Evolutionary conservation across 2,797 vertebrate genomes (phyloP).

Genomic region (Chloroceryle amazona): DNA sequence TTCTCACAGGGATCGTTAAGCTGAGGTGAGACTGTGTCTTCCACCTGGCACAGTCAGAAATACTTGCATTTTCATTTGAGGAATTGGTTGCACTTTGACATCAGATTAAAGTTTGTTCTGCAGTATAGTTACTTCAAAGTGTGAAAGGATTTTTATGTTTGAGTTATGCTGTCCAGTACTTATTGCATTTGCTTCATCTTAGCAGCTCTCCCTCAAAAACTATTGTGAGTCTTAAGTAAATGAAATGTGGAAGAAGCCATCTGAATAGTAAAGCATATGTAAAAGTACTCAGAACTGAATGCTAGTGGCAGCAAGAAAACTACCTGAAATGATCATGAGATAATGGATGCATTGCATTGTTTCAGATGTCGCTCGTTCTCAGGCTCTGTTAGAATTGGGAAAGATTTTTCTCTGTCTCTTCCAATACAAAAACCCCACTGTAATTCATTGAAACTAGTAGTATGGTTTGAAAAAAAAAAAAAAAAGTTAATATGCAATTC

Average conservation of each 20-base stretch:
- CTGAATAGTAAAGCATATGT: neutral
- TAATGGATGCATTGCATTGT: neutral
- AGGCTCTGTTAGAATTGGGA: neutral
- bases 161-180: neutral
- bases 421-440: neutral
- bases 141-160: neutral
- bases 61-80: neutral
- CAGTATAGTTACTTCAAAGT: neutral
- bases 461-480: neutral
- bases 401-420: neutral
- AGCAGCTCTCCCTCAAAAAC: neutral
- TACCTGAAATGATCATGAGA: neutral
- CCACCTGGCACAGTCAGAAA: neutral
- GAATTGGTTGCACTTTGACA: neutral
- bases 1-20: neutral
- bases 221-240: neutral
- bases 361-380: neutral
- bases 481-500: neutral
- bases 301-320: neutral
- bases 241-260: neutral
- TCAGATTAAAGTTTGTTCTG: neutral
- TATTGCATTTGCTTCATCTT: neutral
- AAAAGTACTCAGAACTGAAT: neutral
- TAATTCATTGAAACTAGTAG: neutral
- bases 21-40: neutral